phyloP scores from a whole-genome alignment of 2,113 vertebrate genomes.

The Chloropsis hardwickii region DNA sequence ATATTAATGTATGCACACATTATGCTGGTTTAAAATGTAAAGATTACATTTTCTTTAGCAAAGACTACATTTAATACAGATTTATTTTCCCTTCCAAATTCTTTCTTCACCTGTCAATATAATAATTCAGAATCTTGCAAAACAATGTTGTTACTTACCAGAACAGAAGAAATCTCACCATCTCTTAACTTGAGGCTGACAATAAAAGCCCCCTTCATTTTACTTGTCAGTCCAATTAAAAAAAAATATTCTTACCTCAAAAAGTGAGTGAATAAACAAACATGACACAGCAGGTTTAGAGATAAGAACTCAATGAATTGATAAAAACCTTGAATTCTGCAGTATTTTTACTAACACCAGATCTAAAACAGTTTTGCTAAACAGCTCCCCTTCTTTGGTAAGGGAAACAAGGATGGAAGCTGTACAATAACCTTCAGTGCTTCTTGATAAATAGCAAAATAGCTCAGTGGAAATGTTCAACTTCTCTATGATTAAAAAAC shows the following conservation, averaged over 20 bases:
- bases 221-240: background rate
- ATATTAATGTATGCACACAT: background rate
- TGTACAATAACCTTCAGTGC: slow-evolving; percentile 52
- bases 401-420: slow-evolving; percentile 52
- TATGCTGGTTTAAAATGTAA: background rate
- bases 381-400: slow-evolving; percentile 40
- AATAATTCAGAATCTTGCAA: background rate
- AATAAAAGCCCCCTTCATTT: background rate
- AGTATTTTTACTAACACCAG: background rate
- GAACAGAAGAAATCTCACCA: background rate
- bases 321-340: slow-evolving; percentile 1
- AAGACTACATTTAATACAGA: background rate
- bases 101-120: background rate
- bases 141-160: slow-evolving; percentile 28
- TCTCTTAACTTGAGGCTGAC: background rate
- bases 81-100: background rate
- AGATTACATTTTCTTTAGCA: background rate
- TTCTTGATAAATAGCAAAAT: slow-evolving; percentile 73
- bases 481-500: slow-evolving; percentile 75
- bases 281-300: background rate
- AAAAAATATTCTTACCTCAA: background rate
- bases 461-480: slow-evolving; percentile 72
- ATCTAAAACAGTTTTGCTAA: slow-evolving; percentile 20
- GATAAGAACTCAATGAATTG: background rate
- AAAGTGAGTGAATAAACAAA: slow-evolving; percentile 9